Base-by-base conservation (phyloP, 37 sponge, comb jelly and placozoan genomes). In the Oopsacas minuta region DNA sequence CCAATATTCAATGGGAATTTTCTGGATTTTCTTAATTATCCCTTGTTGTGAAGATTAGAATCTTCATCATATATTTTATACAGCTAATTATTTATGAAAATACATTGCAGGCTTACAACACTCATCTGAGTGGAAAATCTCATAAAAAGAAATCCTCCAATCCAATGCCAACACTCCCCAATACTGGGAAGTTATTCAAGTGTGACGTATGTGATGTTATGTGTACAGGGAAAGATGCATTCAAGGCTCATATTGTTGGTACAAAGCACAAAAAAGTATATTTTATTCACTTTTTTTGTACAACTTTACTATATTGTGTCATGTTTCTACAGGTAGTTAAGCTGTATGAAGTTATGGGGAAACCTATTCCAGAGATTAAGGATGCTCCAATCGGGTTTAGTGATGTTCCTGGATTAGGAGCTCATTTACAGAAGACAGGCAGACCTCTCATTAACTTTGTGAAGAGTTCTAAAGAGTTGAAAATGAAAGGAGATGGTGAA, bases 191-290 rank as follows among this genome's bases (percentile, higher is more conserved):
- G 20, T 35, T 49, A n/a, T 91, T 83, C 87, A 49, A 86, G 36
- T 96, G 96, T 87, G 93, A 89, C 15, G 88, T 96, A 36, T 96
- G 96, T 88, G 93, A 93, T 34, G 84, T 96, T 51, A 53, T 82
- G 39, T 91, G 96, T 85, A 84, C 91, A 36, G 87, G 87, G 52
- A 91, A 86, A 81, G 96, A 93, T 53, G 86, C 91, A 20, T 86
- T 90, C 32, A 88, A 93, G 81, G 96, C 94, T 12, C 96, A 96
- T 53, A 83, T 92, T n/a, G 83, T 86, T 12, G 96, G 96, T 0
- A 39, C 84, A 37, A 93, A 93, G 85, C 96, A 96, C 52, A 49
- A 86, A 22, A 96, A 96, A 90, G 92, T 91, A 12, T 35, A n/a
- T n/a, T n/a, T 17, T 42, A 42, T 42, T 17, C 8, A 42, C 49